A percentile compares a stretch with the other conserved stretches of the same genome.
These are phyloP conservation scores for Sitophilus oryzae DNA, from an alignment of 1,140 invertebrate genomes.

Conservation along the genomic window DNA sequence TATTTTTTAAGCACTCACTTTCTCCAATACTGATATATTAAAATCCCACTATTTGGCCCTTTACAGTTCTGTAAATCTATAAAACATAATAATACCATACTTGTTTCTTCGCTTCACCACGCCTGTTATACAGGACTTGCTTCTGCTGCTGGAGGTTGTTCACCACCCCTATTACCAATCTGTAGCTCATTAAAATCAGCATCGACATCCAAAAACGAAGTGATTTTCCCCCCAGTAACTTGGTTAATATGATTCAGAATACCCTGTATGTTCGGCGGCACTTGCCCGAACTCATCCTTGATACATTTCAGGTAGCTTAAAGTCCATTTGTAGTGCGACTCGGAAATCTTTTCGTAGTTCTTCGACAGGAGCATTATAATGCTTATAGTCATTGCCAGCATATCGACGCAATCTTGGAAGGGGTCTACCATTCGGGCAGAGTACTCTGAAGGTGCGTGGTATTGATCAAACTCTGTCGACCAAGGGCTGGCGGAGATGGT, in stretches of 20 bases:
- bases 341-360: constrained; percentile 13
- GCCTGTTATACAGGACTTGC: no score
- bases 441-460: constrained; percentile 6
- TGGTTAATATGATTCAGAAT: constrained; percentile 30
- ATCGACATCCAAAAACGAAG: constrained; percentile 6
- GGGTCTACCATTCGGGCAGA: constrained; percentile 10
- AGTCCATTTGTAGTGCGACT: constrained; percentile 24
- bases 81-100: no score
- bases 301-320: constrained; percentile 29
- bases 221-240: constrained; percentile 19
- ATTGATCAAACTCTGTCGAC: constrained; percentile 19
- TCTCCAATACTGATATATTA: no score
- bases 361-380: constrained; percentile 31
- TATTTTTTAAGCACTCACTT: no score
- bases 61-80: no score
- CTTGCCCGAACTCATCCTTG: constrained; percentile 26
- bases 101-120: no score
- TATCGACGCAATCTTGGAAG: constrained; percentile 27
- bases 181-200: neutral
- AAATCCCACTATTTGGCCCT: no score
- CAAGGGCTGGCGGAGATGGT: constrained; percentile 18
- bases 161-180: no score
- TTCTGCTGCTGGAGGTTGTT: no score
- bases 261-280: constrained; percentile 29
- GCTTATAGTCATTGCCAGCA: constrained; percentile 29